Base-by-base conservation (phyloP, 2,888 invertebrate species). In the Caenorhabditis imperialis region DNA sequence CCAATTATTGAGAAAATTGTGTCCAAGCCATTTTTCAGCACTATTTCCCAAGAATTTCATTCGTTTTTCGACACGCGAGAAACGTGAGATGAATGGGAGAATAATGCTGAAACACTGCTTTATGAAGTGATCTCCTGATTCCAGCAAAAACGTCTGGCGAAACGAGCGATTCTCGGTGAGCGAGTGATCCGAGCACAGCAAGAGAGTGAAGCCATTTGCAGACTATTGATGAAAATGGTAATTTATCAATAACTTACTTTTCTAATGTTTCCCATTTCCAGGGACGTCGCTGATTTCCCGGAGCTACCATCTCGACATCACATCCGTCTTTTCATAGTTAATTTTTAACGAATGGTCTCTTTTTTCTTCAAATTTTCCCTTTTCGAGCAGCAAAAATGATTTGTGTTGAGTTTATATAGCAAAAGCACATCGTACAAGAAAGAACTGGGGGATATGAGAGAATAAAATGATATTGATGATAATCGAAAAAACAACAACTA, bases 91-190 rank as follows among this genome's bases (percentile, higher is more conserved):
- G n/a, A n/a, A 25, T n/a, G 10, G 6, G 6, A 42, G n/a, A 7
- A 40, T 40, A 40, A 16, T 40, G 14, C 14, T n/a, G 38, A 38
- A 8, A 6, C 18, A 25, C 8, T 2, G 16, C 4, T 14, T 20
- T 16, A 16, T 37, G 5, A n/a, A 55, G 16, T 33, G 30, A 7
- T 7, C 27, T 3, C 12, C 16, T 3, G n/a, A 5, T 47, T 60
- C 18, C 42, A 75, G 75, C 70, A 75, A 55, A 75, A 75, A 45
- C 63, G 75, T n/a, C 61, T 75, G 12, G 70, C 75, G 3, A 75
- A 75, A 18, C 48, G 74, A 7, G 74, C 58, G 2, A 27, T 33
- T 7, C 50, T 74, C 20, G 75, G 75, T 8, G 69, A 75, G 35
- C 62, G 75, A 18, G 69, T 69, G 16, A 58, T 50, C 10, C 45